Percentiles rank a stretch among this genome's conserved stretches.
Evolutionary conservation across 2,888 invertebrate species (phyloP).

Genomic region (Alentia gelatinosa): DNA sequence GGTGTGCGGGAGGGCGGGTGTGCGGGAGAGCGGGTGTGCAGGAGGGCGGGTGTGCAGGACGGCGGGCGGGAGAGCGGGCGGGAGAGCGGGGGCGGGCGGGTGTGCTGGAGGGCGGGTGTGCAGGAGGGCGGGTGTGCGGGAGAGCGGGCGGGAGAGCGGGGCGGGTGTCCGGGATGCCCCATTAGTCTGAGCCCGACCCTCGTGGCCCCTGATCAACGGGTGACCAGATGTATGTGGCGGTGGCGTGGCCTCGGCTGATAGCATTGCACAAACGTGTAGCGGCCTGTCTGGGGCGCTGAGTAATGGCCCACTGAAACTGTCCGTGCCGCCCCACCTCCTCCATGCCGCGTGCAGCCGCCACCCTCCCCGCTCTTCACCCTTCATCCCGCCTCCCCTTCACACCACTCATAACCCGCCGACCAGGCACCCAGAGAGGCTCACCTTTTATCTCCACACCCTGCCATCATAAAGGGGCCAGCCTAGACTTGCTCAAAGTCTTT

Average conservation of each 20-base stretch:
- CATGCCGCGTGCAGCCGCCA: background rate
- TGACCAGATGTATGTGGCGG: slow-evolving; percentile 44
- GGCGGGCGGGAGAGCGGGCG: background rate
- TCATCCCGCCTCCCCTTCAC: background rate
- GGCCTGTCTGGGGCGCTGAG: background rate
- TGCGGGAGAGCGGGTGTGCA: background rate
- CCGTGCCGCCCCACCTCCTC: background rate
- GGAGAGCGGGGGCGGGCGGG: background rate
- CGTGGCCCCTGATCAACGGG: background rate
- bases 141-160: background rate
- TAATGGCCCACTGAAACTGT: slow-evolving; percentile 13
- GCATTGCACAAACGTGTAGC: slow-evolving; percentile 22
- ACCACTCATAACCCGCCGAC: too few species aligned
- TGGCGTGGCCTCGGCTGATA: slow-evolving; percentile 40
- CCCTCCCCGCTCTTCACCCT: background rate
- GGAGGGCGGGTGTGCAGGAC: background rate
- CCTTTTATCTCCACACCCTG: too few species aligned
- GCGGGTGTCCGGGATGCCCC: background rate
- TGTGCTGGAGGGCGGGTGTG: background rate
- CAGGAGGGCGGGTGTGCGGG: background rate
- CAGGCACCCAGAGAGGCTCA: too few species aligned
- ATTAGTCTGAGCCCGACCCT: background rate
- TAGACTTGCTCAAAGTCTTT: too few species aligned
- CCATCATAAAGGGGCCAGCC: too few species aligned
- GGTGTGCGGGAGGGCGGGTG: background rate